Evolutionary conservation across 1,140 invertebrate genomes (phyloP), one percentile per base, ranked within the genome.

Genomic region (Laupala kohalensis): DNA sequence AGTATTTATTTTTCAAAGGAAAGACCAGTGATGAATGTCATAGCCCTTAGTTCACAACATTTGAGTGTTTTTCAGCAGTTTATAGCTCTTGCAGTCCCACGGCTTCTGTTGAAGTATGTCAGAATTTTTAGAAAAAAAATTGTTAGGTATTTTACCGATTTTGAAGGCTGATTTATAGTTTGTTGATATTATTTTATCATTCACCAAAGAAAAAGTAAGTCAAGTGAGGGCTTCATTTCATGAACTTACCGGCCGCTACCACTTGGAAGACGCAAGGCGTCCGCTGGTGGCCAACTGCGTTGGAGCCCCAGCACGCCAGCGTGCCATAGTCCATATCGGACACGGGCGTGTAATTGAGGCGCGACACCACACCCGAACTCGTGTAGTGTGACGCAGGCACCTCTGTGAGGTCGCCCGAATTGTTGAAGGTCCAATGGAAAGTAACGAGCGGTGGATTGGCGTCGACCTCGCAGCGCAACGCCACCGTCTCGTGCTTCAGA

Each of bases 361-460:
- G 86, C n/a, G 90, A 92, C 24, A 89, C 86, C 70, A 86, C 86
- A n/a, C 88, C 85, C 73, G 84, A 78, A 76, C 83, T 81, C 71
- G 87, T 86, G 78, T 86, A 87, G 72, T 85, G 82, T 30, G 86
- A 84, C 25, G 88, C 84, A 9, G 90, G 85, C 64, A 93, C 84
- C 77, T 92, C 90, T 0, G 88, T 88, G 77, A 91, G 86, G 77
- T 93, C 91, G 9, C 91, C 90, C 64, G 91, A 92, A 78, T 92
- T 93, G 82, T 94, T 93, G 83, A 94, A 93, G 64, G 91, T 92
- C 92, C 92, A 94, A 74, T 92, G 90, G 79, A 92, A 94, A 78
- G 88, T 87, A 75, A 89, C 86, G 13, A 89, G 83, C 0, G 90
- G 85, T 12, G 93, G 93, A 77, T 94, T 93, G 73, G 92, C 89